Evolutionary conservation across 2,888 invertebrate species (phyloP), one percentile per base, ranked within the genome.

Genomic region (Monochamus alternatus): DNA sequence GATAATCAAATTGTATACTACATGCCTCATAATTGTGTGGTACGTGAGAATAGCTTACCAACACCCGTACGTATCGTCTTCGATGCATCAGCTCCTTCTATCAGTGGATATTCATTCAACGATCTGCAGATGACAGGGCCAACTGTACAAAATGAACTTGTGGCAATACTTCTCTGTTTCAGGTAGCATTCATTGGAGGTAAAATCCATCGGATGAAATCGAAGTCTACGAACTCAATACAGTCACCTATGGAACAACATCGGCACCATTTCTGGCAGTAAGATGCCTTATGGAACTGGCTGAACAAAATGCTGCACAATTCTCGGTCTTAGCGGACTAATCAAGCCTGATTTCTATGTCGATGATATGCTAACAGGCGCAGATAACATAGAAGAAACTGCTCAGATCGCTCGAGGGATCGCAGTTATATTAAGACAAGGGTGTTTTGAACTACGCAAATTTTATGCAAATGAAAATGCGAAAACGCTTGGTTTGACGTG

Each of bases 401-500:
- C 32, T 3, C n/a, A n/a, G 9, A 67, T 73, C 14, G 47, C 4
- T 32, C 14, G 43, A 30, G 32, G 14, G 1, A 30, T 73, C n/a
- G 3, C 38, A 9, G 60, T 66, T 12, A 71, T 75, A 22, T 71
- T 75, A 44, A 62, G 63, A 70, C 75, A 22, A 80, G 79, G 64
- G 58, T 67, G 65, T 74, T 14, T 59, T 77, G 12, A 71, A 72
- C 22, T 32, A 67, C 32, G 51, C 75, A n/a, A 76, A 51, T 73
- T 80, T 8, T 72, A 65, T 32, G 22, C 60, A 59, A 72, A 76
- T 47, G 71, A 73, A 64, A 74, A 79, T 44, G 52, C 74, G 10
- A 78, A 80, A 73, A 76, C 75, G 2, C 72, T 80, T 44, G 76
- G 80, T 4, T 77, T 80, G 51, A 67, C 55, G 51, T 80, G 79